Conservation (phyloP, 2,113 vertebrate species). For the Talpa occidentalis region DNA sequence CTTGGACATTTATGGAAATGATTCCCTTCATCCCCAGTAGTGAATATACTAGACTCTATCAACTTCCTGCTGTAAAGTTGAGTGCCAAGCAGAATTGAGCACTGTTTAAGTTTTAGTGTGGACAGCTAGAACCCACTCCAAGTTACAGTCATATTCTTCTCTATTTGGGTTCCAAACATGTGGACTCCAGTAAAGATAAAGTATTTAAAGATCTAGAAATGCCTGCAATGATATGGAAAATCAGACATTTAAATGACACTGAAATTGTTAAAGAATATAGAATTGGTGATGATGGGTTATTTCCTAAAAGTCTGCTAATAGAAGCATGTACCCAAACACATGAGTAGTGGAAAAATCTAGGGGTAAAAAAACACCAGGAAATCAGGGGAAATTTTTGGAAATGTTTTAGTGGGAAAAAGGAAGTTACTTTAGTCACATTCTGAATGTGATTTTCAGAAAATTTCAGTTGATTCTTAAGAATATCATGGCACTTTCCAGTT, state of each 20-base stretch:
- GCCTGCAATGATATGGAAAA: not conserved
- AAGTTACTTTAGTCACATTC: not conserved
- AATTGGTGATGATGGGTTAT: not conserved
- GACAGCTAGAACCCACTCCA: not conserved
- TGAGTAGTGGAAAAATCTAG: not conserved
- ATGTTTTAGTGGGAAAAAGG: not conserved
- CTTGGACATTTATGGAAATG: not conserved
- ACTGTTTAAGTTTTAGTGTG: not conserved
- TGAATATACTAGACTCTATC: not conserved
- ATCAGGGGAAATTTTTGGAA: not conserved
- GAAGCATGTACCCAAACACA: not conserved
- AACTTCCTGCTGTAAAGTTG: not conserved
- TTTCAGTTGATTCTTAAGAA: not conserved
- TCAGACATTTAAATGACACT: not conserved
- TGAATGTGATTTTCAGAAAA: not conserved
- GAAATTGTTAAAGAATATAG: not conserved
- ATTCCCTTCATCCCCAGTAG: not conserved
- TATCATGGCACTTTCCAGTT: not conserved
- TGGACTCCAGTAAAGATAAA: not conserved
- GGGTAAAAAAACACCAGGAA: not conserved
- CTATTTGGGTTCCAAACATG: not conserved
- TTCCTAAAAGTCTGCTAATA: not conserved
- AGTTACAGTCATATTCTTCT: not conserved
- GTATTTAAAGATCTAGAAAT: not conserved
- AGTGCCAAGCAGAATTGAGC: not conserved